phyloP scores from a whole-genome alignment of 2,888 invertebrate genomes.

The Nemoura dubitans region DNA sequence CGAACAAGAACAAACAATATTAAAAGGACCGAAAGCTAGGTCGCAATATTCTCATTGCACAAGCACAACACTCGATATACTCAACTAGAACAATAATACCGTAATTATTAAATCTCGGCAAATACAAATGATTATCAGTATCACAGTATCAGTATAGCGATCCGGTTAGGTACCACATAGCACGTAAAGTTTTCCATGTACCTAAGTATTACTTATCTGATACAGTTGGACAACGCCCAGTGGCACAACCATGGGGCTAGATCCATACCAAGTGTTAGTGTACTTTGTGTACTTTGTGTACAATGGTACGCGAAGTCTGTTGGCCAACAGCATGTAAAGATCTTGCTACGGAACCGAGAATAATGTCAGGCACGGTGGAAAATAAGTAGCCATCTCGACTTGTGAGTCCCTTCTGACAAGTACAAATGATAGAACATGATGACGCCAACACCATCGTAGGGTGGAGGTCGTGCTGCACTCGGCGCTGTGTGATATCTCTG shows the following conservation, averaged over 20 bases:
- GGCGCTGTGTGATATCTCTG: neutral
- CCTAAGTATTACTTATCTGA: no score
- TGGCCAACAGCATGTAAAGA: neutral
- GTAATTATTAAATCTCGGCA: slow-evolving; percentile 16
- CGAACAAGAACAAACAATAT: slow-evolving; percentile 27
- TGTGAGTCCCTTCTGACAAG: neutral
- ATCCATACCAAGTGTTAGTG: neutral
- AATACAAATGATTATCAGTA: slow-evolving; percentile 20
- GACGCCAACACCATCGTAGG: neutral
- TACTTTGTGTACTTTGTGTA: no score
- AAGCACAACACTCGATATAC: slow-evolving; percentile 1
- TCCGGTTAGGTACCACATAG: neutral
- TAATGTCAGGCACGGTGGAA: neutral
- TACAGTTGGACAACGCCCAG: no score
- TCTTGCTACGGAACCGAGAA: neutral
- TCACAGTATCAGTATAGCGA: neutral
- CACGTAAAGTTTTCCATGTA: neutral
- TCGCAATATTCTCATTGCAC: neutral
- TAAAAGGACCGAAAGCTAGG: neutral
- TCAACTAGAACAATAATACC: slow-evolving; percentile 2
- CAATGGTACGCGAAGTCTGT: no score
- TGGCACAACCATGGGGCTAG: neutral
- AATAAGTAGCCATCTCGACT: no score
- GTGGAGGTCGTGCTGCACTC: neutral
- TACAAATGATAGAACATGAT: neutral